These are phyloP conservation scores for Brachyopa scutellaris DNA, from an alignment of 2,888 invertebrate genomes.

Conservation along the genomic window DNA sequence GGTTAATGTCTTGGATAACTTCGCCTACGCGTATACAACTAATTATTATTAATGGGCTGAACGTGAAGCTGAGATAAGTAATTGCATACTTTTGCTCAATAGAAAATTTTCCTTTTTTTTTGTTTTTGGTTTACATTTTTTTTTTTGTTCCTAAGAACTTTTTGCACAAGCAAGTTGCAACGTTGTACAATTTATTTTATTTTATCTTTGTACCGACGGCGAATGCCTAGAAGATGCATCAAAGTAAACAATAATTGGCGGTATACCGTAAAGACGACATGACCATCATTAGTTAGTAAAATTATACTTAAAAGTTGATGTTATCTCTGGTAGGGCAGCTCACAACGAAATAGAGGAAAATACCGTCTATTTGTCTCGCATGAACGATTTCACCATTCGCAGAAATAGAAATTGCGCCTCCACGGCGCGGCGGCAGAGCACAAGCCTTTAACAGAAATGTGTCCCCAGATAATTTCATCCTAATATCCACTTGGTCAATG, in stretches of 20 bases:
- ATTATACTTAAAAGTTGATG: constrained; percentile 56
- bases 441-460: constrained; percentile 42
- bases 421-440: neutral
- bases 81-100: constrained; percentile 48
- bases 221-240: constrained; percentile 31
- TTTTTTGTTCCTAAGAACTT: constrained; percentile 25
- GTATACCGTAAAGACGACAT: constrained; percentile 46
- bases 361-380: constrained; percentile 18
- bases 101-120: neutral
- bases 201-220: constrained; percentile 46
- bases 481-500: constrained; percentile 37
- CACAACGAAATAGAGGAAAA: constrained; percentile 13
- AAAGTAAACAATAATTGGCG: constrained; percentile 61
- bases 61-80: too few species aligned
- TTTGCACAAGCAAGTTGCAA: constrained; percentile 5
- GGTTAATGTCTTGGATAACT: constrained; percentile 34
- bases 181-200: constrained; percentile 1
- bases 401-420: constrained; percentile 60
- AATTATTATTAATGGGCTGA: too few species aligned
- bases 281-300: constrained; percentile 65
- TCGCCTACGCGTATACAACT: constrained; percentile 14
- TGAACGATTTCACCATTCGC: constrained; percentile 60
- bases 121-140: neutral
- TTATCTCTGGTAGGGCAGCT: constrained; percentile 39
- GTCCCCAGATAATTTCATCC: constrained; percentile 57